phyloP scores from a whole-genome alignment of 2,888 invertebrate genomes.

The Hydraecia micacea region DNA sequence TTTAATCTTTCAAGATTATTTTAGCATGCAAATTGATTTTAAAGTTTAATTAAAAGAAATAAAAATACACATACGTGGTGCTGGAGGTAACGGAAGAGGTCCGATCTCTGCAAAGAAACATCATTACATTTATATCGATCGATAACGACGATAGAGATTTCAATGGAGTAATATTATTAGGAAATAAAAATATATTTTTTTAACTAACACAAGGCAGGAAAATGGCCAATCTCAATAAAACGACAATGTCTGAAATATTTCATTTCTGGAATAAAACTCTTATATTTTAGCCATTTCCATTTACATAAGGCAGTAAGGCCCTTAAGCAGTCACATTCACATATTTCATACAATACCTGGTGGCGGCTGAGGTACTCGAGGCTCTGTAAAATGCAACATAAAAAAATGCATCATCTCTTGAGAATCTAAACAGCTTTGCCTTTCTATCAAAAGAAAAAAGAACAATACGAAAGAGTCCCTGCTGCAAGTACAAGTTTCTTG shows the following conservation, averaged over 20 bases:
- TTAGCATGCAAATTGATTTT: neutral
- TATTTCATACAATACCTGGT: slow-evolving; percentile 24
- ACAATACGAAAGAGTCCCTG: neutral
- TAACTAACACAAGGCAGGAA: neutral
- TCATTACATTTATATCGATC: neutral
- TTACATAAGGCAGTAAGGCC: neutral
- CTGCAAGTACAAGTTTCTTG: neutral
- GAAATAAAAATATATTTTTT: neutral
- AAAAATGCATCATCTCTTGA: neutral
- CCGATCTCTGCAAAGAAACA: slow-evolving; percentile 37
- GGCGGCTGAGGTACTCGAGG: neutral
- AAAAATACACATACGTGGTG: slow-evolving; percentile 31
- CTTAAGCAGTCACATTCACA: too few relatives aligned
- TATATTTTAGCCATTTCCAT: neutral
- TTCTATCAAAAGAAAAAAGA: neutral
- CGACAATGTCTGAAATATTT: too few relatives aligned
- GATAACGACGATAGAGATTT: neutral
- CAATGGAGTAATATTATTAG: fast-evolving
- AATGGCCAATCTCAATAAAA: neutral
- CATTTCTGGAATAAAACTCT: neutral
- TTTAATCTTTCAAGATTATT: neutral
- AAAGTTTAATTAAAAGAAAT: neutral
- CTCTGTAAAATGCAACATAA: slow-evolving; percentile 25
- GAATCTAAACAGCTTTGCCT: neutral
- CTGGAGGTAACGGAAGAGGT: slow-evolving; percentile 28